Conservation (phyloP, 2,113 vertebrate species). For the Rhinoderma darwinii region DNA sequence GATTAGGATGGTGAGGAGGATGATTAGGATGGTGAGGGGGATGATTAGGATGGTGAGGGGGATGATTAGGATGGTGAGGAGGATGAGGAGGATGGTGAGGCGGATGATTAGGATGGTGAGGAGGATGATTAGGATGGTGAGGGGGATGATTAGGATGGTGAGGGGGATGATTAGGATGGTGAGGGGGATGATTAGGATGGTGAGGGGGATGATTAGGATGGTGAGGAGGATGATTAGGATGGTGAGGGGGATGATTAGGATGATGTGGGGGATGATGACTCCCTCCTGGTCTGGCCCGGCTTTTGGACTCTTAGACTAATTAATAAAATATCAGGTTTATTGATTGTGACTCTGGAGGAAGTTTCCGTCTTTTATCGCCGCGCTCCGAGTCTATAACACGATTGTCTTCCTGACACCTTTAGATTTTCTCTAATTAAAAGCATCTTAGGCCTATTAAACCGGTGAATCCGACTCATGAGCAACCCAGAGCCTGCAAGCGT, state of each 20-base stretch:
- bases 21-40: too few relatives aligned
- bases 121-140: too few relatives aligned
- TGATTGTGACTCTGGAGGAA: conserved; percentile 17
- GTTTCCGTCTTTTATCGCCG: conserved; percentile 10
- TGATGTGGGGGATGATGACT: not conserved
- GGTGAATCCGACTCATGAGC: not conserved
- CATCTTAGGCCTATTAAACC: conserved; percentile 9
- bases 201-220: too few relatives aligned
- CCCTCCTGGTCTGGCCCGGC: not conserved
- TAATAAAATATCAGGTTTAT: conserved; percentile 34
- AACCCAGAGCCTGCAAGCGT: too few relatives aligned
- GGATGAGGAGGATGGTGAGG: too few relatives aligned
- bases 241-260: not conserved
- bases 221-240: not conserved
- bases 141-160: too few relatives aligned
- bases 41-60: too few relatives aligned
- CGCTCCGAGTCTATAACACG: conserved; percentile 19
- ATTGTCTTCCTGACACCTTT: conserved; percentile 31
- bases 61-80: too few relatives aligned
- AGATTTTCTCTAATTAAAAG: conserved; percentile 38
- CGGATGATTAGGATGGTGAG: too few relatives aligned
- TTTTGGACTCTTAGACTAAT: conserved; percentile 17
- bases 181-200: too few relatives aligned
- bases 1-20: too few relatives aligned
- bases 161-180: too few relatives aligned